Base-by-base conservation (phyloP, 2,113 vertebrate species). In the Oceanodroma tethys region DNA sequence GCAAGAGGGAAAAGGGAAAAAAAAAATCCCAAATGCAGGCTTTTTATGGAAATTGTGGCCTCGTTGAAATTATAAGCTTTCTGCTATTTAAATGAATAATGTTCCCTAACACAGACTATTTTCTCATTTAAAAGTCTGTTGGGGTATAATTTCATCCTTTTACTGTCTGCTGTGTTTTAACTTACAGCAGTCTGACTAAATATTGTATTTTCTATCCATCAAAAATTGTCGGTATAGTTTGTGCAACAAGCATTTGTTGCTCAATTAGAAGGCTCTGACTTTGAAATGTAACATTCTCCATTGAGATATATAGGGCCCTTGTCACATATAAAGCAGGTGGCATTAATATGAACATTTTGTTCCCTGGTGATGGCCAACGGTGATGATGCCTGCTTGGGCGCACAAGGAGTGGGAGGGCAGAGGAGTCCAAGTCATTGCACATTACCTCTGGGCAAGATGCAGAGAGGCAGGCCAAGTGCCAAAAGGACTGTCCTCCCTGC, bases 21-120 rank as follows among this genome's bases (percentile, higher is more conserved):
- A 63, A 92, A 88, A 86, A 79, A 88, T 94, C 97, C 95, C 91
- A 95, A 96, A 97, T 95, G 95, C 50, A 94, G 90, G 81, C 84
- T 94, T 96, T 98, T 96, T 95, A 98, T 97, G 94, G 94, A 98
- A 97, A 97, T 97, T 93, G 95, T 95, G 95, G 95, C 95, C 96
- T 96, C 93, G 34, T 90, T 97, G 94, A 96, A 97, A 97, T 97
- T 97, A 97, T 88, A 96, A 97, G 95, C 93, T 97, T 95, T 95
- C 94, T 93, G 94, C 95, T 95, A 96, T 97, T 96, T 97, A 96
- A 97, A 97, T 97, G 93, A 97, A 91, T 97, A 97, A 97, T 97
- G 94, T 89, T 95, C 80, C 85, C 91, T 71, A 95, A 95, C 93
- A 94, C 88, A 96, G 96, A 97, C 95, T 97, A 94, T 97, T 97